Percentiles rank a stretch among this genome's conserved stretches.
Conservation (phyloP, 2,797 vertebrate genomes). For the Sebastes nivosus region DNA sequence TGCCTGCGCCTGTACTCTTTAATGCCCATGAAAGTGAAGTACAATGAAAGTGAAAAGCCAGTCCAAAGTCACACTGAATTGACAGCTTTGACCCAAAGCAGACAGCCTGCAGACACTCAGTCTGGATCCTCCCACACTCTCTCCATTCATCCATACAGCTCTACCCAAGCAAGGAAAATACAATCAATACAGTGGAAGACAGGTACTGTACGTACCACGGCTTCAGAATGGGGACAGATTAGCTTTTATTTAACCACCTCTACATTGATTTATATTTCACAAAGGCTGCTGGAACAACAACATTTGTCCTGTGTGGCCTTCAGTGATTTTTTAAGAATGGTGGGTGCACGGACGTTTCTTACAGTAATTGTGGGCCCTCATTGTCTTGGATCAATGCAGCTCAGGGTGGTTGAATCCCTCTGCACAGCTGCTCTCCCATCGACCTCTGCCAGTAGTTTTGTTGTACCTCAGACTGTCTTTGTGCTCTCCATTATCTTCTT, state of each 20-base stretch:
- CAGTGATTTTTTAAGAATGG: slow-evolving; percentile 36
- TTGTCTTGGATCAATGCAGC: slow-evolving; percentile 59
- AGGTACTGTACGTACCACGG: slow-evolving; percentile 16
- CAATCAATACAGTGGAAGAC: slow-evolving; percentile 53
- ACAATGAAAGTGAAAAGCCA: slow-evolving; percentile 19
- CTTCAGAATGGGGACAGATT: slow-evolving; percentile 33
- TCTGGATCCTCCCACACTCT: slow-evolving; percentile 57
- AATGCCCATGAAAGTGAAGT: slow-evolving; percentile 8
- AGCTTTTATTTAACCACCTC: slow-evolving; percentile 43
- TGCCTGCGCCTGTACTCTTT: background rate
- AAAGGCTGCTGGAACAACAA: slow-evolving; percentile 37
- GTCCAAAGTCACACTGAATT: slow-evolving; percentile 33
- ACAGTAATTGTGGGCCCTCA: slow-evolving; percentile 55
- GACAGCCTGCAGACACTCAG: slow-evolving; percentile 48
- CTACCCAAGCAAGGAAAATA: slow-evolving; percentile 30
- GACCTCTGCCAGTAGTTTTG: slow-evolving; percentile 36
- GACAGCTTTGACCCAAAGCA: slow-evolving; percentile 53
- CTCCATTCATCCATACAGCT: slow-evolving; percentile 57
- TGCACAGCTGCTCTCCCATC: slow-evolving; percentile 48
- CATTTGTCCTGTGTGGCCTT: slow-evolving; percentile 24
- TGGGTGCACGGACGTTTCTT: slow-evolving; percentile 14
- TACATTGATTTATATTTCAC: slow-evolving; percentile 53
- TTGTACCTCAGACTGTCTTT: slow-evolving; percentile 23
- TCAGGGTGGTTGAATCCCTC: slow-evolving; percentile 43
- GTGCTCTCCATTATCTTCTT: slow-evolving; percentile 23